Evolutionary conservation across 2,797 vertebrate genomes (phyloP), one percentile per base, ranked within the genome.

Genomic region (Sebastolobus alascanus): DNA sequence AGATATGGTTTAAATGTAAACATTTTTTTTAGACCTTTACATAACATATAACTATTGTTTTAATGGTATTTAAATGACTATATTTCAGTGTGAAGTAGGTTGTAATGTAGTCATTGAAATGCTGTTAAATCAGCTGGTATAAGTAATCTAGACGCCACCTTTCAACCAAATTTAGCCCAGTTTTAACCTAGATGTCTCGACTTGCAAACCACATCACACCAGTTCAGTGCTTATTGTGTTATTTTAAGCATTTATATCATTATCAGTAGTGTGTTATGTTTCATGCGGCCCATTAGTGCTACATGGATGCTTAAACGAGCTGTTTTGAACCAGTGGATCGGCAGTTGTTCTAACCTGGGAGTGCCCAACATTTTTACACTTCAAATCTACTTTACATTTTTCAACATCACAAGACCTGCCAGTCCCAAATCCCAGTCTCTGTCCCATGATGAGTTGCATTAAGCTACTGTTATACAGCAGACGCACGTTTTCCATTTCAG

Each of bases 371-470:
- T 18, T 46, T 46, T 46, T 16, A 46, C 43, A 46, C 16, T 2
- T 46, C 43, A 46, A 46, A 46, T 46, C 7, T 46, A 18, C 43
- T 46, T 46, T 46, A 18, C 16, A 46, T 46, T 20, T 46, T 46
- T 46, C 16, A 46, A 46, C 43, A 46, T 46, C 43, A 46, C 43
- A 18, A 46, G 43, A 18, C 40, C 40, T 43, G 16, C 40, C 40
- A 43, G 0, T 43, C 40, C 0, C 40, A 0, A 43, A 43, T 0
- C 43, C 43, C 43, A 46, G 16, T 46, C 16, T 46, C 43, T 46
- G 43, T 46, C 43, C 43, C 43, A 46, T 20, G 43, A 46, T 46
- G 43, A 46, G 43, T 0, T 46, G 43, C 43, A 46, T 18, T 0
- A 46, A 46, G 43, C 43, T 8, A 46, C 43, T 8, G 43, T 20